Base-by-base conservation (phyloP, 2,113 vertebrate genomes). In the Vimba vimba region DNA sequence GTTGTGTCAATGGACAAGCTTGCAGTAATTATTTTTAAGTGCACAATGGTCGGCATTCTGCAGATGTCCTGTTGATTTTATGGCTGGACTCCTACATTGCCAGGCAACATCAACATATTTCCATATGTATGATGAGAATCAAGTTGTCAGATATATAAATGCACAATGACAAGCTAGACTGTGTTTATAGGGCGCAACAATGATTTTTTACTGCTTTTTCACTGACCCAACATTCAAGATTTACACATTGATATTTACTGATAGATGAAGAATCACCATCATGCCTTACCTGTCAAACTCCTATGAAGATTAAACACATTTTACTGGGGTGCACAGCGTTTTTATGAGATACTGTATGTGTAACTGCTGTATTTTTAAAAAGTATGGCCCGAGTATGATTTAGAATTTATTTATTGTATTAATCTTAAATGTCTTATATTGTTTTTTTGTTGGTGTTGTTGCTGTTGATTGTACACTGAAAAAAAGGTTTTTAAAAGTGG, bases 1-100 rank as follows among this genome's bases (percentile, higher is more conserved):
- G 83, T 85, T 88, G 52, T 69, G 86, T 79, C 52, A 45, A 13
- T 71, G 73, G 79, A 87, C 80, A 43, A 84, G 87, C 90, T 92
- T 85, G 77, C 3, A 12, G 39, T 83, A 87, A 88, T 85, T 62
- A 88, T 79, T 27, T 33, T 83, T 85, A 77, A 86, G 81, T 84
- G 76, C 62, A 86, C 76, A 86, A 62, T 81, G 43, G 69, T 84
- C 52, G 7, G 86, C 62, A 73, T 84, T 84, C 81, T 55, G 66
- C 71, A 57, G 71, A 62, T 64, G 25, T 78, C 62, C 74, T 15
- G 21, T 80, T 79, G 80, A 71, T 83, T 82, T 79, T 77, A 79
- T 75, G 15, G 84, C 33, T 52, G 19, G 45, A 36, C 12, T 77
- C 27, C 39, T 84, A 71, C 69, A 64, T 76, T 62, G 84, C 75